Evolutionary conservation across 2,888 invertebrate genomes (phyloP).

Genomic region (Mellilla xanthometata): DNA sequence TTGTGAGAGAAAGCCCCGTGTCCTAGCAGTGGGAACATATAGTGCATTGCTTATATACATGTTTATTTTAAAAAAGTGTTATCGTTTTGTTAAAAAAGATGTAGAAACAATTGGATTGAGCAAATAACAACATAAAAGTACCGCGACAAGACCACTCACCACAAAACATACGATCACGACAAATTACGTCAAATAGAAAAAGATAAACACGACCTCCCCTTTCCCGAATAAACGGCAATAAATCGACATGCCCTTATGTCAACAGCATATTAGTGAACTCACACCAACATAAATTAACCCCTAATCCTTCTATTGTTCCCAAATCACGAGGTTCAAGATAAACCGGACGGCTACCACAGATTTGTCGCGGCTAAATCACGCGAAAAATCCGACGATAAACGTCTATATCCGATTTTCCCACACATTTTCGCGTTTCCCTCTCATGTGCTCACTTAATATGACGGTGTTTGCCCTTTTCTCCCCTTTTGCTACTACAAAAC

Average conservation of each 20-base stretch:
- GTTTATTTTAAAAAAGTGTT: no score
- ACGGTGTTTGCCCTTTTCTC: constrained; percentile 77
- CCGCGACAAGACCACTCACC: constrained; percentile 41
- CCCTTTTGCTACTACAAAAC: constrained; percentile 50
- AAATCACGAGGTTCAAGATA: constrained; percentile 41
- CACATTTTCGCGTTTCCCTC: constrained; percentile 80
- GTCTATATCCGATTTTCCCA: constrained; percentile 82
- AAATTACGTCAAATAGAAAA: constrained; percentile 69
- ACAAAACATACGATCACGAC: constrained; percentile 47
- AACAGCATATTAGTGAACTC: constrained; percentile 71
- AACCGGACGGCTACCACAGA: constrained; percentile 62
- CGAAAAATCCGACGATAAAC: constrained; percentile 80
- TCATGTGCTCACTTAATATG: constrained; percentile 83
- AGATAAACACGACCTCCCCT: constrained; percentile 73
- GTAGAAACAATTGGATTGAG: constrained; percentile 1
- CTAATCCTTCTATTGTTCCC: constrained; percentile 4
- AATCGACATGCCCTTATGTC: constrained; percentile 75
- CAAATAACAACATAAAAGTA: constrained; percentile 27
- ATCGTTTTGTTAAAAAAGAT: background rate
- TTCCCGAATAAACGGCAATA: constrained; percentile 70
- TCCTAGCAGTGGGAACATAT: no score
- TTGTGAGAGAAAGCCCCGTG: no score
- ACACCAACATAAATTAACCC: constrained; percentile 27
- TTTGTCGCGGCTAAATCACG: constrained; percentile 79
- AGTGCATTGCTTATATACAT: no score